These are phyloP conservation scores for Mormoops blainvillei DNA, from an alignment of 2,113 vertebrate species.

Conservation along the genomic window DNA sequence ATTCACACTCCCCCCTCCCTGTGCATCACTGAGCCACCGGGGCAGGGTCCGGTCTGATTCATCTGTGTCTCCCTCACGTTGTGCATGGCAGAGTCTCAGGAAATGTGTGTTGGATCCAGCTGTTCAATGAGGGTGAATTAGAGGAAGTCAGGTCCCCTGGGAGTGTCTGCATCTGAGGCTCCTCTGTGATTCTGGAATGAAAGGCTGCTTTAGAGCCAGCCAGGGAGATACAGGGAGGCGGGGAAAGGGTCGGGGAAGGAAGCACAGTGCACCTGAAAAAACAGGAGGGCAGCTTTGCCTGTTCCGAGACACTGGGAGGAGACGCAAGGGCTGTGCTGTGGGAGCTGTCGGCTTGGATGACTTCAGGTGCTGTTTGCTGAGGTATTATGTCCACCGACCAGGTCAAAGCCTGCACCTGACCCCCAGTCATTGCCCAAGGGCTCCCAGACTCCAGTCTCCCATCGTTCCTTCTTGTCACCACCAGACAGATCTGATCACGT, in stretches of 20 bases:
- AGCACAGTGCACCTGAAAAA: conserved; percentile 14
- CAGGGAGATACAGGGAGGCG: background rate
- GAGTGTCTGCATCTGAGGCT: background rate
- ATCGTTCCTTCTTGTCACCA: background rate
- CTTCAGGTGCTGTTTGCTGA: background rate
- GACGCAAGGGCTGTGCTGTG: background rate
- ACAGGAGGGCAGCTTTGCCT: background rate
- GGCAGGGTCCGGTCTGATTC: background rate
- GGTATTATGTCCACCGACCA: background rate
- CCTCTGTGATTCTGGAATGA: conserved; percentile 7
- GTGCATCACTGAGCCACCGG: rapidly evolving
- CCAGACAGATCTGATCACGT: background rate
- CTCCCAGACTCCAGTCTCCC: background rate
- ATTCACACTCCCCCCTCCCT: rapidly evolving
- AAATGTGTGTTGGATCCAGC: background rate
- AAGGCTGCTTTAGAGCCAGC: background rate
- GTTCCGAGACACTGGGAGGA: background rate
- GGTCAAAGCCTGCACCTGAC: background rate
- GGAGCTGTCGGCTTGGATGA: background rate
- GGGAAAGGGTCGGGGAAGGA: background rate
- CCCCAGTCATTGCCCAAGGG: background rate
- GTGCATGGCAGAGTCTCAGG: background rate
- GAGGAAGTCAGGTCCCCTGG: background rate
- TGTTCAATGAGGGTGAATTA: background rate
- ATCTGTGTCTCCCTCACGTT: background rate